phyloP scores from a whole-genome alignment of 2,888 invertebrate genomes.

The Galerucella nymphaeae region DNA sequence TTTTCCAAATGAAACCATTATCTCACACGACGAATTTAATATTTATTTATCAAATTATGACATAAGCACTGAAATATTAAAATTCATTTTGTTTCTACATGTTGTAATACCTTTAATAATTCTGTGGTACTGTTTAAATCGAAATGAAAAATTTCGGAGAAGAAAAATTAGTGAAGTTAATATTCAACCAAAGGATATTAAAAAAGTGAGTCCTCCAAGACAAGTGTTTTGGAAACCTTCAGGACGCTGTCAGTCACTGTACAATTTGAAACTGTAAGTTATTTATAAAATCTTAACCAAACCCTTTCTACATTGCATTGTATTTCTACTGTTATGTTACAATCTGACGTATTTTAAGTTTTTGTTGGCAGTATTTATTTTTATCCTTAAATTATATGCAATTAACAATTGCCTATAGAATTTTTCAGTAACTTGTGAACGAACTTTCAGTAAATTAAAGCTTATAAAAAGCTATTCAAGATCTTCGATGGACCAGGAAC shows the following conservation, averaged over 20 bases:
- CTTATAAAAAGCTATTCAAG: too few relatives aligned
- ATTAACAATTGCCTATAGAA: too few relatives aligned
- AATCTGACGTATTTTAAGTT: too few relatives aligned
- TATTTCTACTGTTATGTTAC: too few relatives aligned
- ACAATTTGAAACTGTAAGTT: slow-evolving; percentile 41
- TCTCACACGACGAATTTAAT: slow-evolving; percentile 18
- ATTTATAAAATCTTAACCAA: slow-evolving; percentile 3
- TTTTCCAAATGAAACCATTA: slow-evolving; percentile 39
- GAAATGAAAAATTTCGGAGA: slow-evolving; percentile 15
- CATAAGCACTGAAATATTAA: slow-evolving; percentile 25
- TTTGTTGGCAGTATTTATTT: too few relatives aligned
- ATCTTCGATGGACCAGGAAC: too few relatives aligned
- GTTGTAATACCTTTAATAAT: slow-evolving; percentile 28
- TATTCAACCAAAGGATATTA: neutral
- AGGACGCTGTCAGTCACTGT: slow-evolving; percentile 38
- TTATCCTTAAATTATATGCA: too few relatives aligned
- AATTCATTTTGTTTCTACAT: slow-evolving; percentile 31
- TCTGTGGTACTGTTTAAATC: slow-evolving; percentile 19
- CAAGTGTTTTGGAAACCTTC: slow-evolving; percentile 26
- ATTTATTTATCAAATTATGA: slow-evolving; percentile 23
- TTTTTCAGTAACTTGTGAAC: too few relatives aligned
- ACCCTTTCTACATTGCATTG: neutral
- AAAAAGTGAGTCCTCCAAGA: slow-evolving; percentile 19
- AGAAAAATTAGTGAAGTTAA: neutral
- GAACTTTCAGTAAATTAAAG: too few relatives aligned